Percentiles rank a stretch among this genome's conserved stretches.
These are phyloP conservation scores for Thinocorus orbignyianus DNA, from an alignment of 2,113 vertebrate genomes.

Conservation along the genomic window DNA sequence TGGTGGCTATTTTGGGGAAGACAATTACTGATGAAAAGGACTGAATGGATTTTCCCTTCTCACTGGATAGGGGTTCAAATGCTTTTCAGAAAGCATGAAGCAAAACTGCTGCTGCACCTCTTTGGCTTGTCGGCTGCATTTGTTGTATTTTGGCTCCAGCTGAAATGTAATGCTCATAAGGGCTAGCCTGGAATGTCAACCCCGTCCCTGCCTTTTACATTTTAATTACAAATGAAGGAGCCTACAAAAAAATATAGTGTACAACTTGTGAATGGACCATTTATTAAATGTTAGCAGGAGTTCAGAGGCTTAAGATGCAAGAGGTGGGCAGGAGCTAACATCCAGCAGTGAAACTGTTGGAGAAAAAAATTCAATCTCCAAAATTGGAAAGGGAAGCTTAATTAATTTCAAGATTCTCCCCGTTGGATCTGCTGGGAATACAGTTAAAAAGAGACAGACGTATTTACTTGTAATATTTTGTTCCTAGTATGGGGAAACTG, in stretches of 20 bases:
- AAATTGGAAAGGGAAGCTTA: background rate
- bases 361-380: background rate
- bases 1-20: constrained; percentile 13
- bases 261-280: background rate
- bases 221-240: constrained; percentile 59
- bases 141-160: constrained; percentile 24
- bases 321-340: background rate
- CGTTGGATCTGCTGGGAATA: background rate
- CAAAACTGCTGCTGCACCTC: constrained; percentile 29
- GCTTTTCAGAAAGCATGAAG: constrained; percentile 40
- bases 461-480: background rate
- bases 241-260: background rate
- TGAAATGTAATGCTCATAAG: background rate
- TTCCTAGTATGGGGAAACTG: background rate
- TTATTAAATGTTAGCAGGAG: background rate
- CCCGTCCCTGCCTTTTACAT: constrained; percentile 29
- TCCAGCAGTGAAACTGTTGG: background rate
- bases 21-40: constrained; percentile 23
- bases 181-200: constrained; percentile 33
- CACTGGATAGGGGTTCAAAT: constrained; percentile 20
- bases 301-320: background rate
- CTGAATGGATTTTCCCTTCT: constrained; percentile 28
- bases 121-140: background rate
- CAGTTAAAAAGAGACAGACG: background rate
- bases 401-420: background rate